These are phyloP conservation scores for Spodoptera litura DNA, from an alignment of 1,140 invertebrate genomes.

Conservation along the genomic window DNA sequence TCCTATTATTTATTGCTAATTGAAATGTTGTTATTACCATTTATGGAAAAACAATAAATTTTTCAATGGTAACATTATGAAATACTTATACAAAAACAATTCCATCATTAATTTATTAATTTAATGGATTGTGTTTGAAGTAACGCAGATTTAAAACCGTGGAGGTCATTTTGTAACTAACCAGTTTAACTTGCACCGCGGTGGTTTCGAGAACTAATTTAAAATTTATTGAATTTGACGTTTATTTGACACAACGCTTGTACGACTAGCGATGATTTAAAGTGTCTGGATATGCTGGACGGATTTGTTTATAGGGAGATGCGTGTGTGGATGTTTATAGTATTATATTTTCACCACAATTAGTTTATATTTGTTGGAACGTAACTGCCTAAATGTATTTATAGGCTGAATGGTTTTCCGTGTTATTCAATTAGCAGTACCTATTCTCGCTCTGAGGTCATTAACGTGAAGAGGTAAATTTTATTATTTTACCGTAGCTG, in stretches of 20 bases:
- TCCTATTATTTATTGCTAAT: no score
- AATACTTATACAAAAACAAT: neutral
- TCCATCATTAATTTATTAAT: constrained; percentile 3
- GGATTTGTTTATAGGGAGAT: neutral
- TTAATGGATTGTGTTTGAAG: constrained; percentile 13
- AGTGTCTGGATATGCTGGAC: neutral
- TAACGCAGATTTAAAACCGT: constrained; percentile 7
- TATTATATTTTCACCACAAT: constrained; percentile 20
- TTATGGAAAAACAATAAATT: neutral
- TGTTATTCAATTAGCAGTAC: no score
- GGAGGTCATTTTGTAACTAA: neutral
- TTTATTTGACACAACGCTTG: no score
- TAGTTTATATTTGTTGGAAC: neutral
- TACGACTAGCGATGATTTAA: no score
- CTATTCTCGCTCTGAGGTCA: no score
- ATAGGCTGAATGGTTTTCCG: neutral
- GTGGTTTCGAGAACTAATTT: neutral
- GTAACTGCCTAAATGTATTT: neutral
- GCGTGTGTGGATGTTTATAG: neutral
- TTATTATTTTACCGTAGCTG: no score
- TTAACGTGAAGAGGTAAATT: no score
- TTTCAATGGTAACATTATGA: constrained; percentile 9
- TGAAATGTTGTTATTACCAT: neutral
- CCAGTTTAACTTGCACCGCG: constrained; percentile 4
- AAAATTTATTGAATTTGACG: neutral